Percentiles rank a stretch among this genome's conserved stretches.
These are phyloP conservation scores for Spodoptera litura DNA, from an alignment of 1,140 invertebrate genomes.

Conservation along the genomic window DNA sequence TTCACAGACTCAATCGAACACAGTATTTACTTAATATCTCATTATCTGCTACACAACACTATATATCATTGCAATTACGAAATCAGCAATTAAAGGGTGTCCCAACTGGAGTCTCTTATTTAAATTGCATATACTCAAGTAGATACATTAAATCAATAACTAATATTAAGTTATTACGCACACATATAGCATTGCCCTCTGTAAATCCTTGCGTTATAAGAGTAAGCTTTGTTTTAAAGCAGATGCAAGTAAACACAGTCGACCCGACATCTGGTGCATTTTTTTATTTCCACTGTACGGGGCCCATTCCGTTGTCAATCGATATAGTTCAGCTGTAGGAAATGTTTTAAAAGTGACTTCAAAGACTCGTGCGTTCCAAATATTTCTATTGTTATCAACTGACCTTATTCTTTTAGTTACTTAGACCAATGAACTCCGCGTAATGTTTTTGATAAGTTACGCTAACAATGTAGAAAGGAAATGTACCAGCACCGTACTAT, in stretches of 20 bases:
- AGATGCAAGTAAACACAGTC: conserved; percentile 78
- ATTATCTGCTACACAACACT: too few relatives aligned
- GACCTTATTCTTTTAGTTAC: conserved; percentile 7
- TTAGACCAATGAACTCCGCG: neutral
- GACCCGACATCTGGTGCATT: conserved; percentile 77
- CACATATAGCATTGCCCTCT: conserved; percentile 43
- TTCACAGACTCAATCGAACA: too few relatives aligned
- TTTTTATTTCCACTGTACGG: conserved; percentile 72
- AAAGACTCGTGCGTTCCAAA: conserved; percentile 11
- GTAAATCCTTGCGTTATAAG: conserved; percentile 63
- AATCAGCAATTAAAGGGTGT: too few relatives aligned
- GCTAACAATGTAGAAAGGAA: conserved; percentile 1
- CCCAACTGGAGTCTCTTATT: too few relatives aligned
- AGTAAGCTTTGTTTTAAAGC: conserved; percentile 77
- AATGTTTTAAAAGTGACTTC: conserved; percentile 30
- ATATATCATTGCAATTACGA: too few relatives aligned
- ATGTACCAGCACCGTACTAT: neutral
- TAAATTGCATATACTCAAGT: neutral
- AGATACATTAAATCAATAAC: neutral
- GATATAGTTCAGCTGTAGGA: conserved; percentile 40
- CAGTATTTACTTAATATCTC: too few relatives aligned
- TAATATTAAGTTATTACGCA: neutral
- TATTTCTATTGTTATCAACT: conserved; percentile 16
- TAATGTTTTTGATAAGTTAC: conserved; percentile 3
- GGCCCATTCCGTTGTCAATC: conserved; percentile 57